These are phyloP conservation scores for Patella ulyssiponensis DNA, from an alignment of 2,888 invertebrate species.

Conservation along the genomic window DNA sequence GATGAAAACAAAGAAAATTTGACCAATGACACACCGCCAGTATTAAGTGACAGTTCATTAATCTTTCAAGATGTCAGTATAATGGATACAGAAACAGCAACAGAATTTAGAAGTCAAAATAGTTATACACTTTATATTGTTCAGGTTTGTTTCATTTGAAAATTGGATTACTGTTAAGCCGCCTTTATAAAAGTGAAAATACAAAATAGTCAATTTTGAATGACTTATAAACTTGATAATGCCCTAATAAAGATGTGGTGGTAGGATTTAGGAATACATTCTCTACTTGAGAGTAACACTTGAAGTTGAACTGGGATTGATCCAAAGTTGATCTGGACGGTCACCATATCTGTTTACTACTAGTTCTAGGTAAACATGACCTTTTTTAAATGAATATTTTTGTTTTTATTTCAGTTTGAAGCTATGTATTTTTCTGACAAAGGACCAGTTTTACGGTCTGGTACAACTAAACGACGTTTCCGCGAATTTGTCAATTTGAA, in stretches of 20 bases:
- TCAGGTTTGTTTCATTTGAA: conserved; percentile 44
- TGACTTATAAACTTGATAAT: no score
- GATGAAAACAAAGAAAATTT: conserved; percentile 8
- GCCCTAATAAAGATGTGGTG: no score
- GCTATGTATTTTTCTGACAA: conserved; percentile 55
- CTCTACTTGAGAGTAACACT: no score
- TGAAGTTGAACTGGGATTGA: background rate
- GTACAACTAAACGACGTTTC: conserved; percentile 72
- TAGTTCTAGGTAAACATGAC: background rate
- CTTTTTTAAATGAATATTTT: background rate
- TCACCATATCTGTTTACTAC: background rate
- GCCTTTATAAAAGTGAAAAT: no score
- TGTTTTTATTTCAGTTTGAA: conserved; percentile 52
- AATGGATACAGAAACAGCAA: conserved; percentile 46
- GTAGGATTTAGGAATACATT: no score
- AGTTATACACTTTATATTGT: conserved; percentile 58
- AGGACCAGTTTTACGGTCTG: conserved; percentile 51
- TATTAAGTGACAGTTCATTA: conserved; percentile 20
- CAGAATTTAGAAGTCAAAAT: conserved; percentile 47
- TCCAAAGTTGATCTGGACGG: background rate
- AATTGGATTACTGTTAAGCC: no score
- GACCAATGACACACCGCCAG: background rate
- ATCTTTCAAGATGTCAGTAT: conserved; percentile 51
- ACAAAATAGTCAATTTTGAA: no score
- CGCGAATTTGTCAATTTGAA: conserved; percentile 74